Conservation (phyloP, 2,888 invertebrate genomes). For the Drosophila meridionalis region DNA sequence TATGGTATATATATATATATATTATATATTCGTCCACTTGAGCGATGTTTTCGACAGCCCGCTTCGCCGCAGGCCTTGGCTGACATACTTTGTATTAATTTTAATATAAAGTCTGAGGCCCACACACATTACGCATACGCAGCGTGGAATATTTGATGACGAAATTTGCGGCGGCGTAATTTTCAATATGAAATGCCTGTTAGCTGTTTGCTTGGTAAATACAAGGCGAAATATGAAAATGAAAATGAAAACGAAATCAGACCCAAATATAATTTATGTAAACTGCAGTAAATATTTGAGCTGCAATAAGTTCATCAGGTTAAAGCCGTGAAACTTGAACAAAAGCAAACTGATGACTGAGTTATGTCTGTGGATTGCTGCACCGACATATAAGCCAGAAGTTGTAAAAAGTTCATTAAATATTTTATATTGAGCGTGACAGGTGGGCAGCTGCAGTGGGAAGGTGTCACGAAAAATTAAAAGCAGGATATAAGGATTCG, state of each 20-base stretch:
- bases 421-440: conserved; percentile 62
- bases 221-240: neutral
- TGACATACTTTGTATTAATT: conserved; percentile 36
- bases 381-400: conserved; percentile 39
- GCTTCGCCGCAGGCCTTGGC: conserved; percentile 13
- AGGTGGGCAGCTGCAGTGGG: conserved; percentile 49
- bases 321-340: conserved; percentile 12
- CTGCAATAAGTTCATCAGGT: conserved; percentile 17
- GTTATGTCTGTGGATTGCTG: conserved; percentile 15
- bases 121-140: conserved; percentile 48
- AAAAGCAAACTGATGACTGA: conserved; percentile 7
- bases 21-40: neutral
- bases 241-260: neutral
- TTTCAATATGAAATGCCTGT: conserved; percentile 52
- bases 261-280: conserved; percentile 1
- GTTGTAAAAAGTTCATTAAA: conserved; percentile 72
- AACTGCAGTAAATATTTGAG: conserved; percentile 4
- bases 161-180: conserved; percentile 44
- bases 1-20: neutral
- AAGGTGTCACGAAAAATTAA: conserved; percentile 74
- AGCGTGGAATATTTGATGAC: conserved; percentile 28
- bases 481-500: conserved; percentile 74
- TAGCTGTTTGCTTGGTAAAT: conserved; percentile 27
- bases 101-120: conserved; percentile 27
- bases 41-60: too few species aligned